Evolutionary conservation across 2,797 vertebrate species (phyloP), one percentile per base, ranked within the genome.

Genomic region (Rhinophrynus dorsalis): DNA sequence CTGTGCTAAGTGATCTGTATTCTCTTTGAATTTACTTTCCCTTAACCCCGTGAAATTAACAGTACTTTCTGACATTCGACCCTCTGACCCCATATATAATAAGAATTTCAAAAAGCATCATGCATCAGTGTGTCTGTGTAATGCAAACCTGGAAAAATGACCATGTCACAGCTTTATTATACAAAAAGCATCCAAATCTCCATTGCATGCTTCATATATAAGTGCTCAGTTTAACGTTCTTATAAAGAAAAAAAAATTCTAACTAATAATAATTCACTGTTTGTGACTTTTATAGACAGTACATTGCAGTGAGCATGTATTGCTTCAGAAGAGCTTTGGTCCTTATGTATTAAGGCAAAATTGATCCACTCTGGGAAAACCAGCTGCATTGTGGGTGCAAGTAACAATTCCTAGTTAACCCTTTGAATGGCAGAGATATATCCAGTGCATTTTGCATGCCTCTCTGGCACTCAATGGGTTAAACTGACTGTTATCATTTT

Each of bases 31-130:
- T 97, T 94, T 93, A 93, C 94, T 92, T 94, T 93, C 95, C 94
- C 94, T 94, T 98, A 98, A 99, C 97, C 97, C 97, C 96, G 96
- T 99, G 97, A 99, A 99, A 99, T 99, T 97, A 99, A 98, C 94
- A 97, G 92, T 93, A 95, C 93, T 95, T 97, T 92, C 94, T 95
- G 93, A 94, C 94, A 93, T 92, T 88, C 84, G 82, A 89, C 90
- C 90, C 89, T 84, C 78, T 82, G 92, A 99, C 96, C 96, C 86
- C 91, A 78, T 90, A 90, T 93, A 94, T 97, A 98, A 98, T 96
- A 95, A 95, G 94, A 93, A 98, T 96, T n/a, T 97, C 96, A 94
- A 90, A 94, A 93, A 94, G 92, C 91, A 93, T 90, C 94, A 97
- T 95, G 96, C 97, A 96, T 97, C 95, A 96, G 91, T 94, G 96